These are phyloP conservation scores for Siphonodentalium dalli DNA, from an alignment of 2,888 invertebrate species.

Conservation along the genomic window DNA sequence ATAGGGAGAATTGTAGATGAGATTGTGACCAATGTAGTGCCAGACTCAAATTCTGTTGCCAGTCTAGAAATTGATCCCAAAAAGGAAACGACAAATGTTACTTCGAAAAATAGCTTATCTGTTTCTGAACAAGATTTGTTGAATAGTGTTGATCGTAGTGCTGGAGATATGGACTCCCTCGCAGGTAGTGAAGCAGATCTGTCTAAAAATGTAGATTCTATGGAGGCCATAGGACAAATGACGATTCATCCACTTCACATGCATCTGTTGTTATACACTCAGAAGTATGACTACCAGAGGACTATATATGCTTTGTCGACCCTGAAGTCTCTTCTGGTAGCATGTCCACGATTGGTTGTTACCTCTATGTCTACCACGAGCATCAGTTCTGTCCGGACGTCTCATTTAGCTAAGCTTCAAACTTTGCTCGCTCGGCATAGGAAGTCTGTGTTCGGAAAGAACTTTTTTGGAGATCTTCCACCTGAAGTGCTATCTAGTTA, in stretches of 20 bases:
- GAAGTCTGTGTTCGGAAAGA: conserved; percentile 77
- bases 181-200: conserved; percentile 48
- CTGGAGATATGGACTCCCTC: conserved; percentile 46
- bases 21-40: conserved; percentile 26
- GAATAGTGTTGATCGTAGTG: conserved; percentile 42
- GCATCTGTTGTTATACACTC: conserved; percentile 82
- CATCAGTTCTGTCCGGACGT: conserved; percentile 67
- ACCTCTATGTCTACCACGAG: conserved; percentile 80
- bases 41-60: too few relatives aligned
- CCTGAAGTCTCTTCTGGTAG: conserved; percentile 75
- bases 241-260: conserved; percentile 79
- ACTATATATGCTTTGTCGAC: conserved; percentile 79
- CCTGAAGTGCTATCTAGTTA: conserved; percentile 75
- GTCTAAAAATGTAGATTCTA: conserved; percentile 24
- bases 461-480: conserved; percentile 66
- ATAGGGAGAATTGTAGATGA: conserved; percentile 70
- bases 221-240: conserved; percentile 13
- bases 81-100: conserved; percentile 12
- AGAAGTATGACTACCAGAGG: conserved; percentile 79
- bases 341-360: conserved; percentile 77
- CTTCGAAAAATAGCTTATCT: conserved; percentile 31
- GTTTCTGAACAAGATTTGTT: conserved; percentile 45
- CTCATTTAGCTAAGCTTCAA: conserved; percentile 68
- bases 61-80: too few relatives aligned
- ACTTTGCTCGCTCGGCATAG: conserved; percentile 77